Percentiles rank a stretch among this genome's conserved stretches.
These are phyloP conservation scores for Ophiodon elongatus DNA, from an alignment of 2,113 vertebrate genomes.

Conservation along the genomic window DNA sequence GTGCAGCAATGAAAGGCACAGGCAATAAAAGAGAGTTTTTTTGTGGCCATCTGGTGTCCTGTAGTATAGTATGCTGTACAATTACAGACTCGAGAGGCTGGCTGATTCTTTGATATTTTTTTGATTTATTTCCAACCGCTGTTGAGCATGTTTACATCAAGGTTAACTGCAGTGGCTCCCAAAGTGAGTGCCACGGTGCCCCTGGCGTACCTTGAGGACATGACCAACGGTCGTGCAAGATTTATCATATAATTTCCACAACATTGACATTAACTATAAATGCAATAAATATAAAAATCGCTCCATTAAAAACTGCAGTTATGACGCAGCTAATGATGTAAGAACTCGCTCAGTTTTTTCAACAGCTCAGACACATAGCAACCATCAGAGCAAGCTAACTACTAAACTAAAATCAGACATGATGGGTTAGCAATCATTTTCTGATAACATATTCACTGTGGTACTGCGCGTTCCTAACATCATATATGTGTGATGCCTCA, in stretches of 20 bases:
- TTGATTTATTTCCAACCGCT: conserved; percentile 14
- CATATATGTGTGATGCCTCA: neutral
- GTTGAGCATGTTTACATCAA: conserved; percentile 42
- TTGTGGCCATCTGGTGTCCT: conserved; percentile 48
- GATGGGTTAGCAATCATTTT: neutral
- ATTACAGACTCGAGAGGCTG: conserved; percentile 40
- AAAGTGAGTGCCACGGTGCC: neutral
- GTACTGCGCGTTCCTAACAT: neutral
- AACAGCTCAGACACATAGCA: neutral
- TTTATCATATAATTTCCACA: neutral
- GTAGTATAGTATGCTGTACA: conserved; percentile 22
- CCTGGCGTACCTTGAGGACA: neutral
- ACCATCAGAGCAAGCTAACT: neutral
- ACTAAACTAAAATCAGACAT: neutral
- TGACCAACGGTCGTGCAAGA: neutral
- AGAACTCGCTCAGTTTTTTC: neutral
- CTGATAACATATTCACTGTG: neutral
- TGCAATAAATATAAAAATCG: neutral
- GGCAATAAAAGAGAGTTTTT: conserved; percentile 50
- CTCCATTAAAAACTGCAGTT: neutral
- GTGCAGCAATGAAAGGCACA: conserved; percentile 67
- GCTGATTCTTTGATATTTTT: conserved; percentile 41
- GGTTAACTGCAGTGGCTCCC: conserved; percentile 21
- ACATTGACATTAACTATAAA: neutral
- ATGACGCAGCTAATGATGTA: neutral